Conservation (phyloP, 2,888 invertebrate genomes). For the Troides aeacus region DNA sequence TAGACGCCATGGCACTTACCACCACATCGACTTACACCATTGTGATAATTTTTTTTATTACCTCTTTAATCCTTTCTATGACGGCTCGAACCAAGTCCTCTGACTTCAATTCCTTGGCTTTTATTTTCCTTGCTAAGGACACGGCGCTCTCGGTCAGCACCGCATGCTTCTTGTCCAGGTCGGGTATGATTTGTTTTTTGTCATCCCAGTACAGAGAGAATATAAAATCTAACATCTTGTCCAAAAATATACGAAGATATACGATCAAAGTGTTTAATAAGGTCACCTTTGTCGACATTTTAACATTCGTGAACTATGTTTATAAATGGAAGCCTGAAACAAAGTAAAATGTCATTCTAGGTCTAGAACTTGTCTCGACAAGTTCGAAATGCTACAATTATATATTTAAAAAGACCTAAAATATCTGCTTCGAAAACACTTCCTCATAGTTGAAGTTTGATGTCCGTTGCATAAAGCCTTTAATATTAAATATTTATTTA, state of each 20-base stretch:
- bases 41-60: conserved; percentile 42
- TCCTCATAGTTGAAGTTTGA: no score
- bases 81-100: conserved; percentile 86
- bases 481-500: no score
- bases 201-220: conserved; percentile 68
- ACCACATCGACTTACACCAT: no score
- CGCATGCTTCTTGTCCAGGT: conserved; percentile 56
- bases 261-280: conserved; percentile 42
- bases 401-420: no score
- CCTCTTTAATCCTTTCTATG: conserved; percentile 87
- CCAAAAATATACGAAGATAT: conserved; percentile 53
- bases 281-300: conserved; percentile 20
- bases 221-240: conserved; percentile 62
- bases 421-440: no score
- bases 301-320: background rate
- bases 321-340: conserved; percentile 7
- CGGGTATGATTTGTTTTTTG: conserved; percentile 54
- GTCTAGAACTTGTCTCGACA: no score
- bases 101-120: conserved; percentile 81
- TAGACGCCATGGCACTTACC: no score
- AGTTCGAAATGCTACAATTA: no score
- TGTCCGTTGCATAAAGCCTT: no score
- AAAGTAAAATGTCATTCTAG: background rate
- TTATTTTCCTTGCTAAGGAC: conserved; percentile 84
- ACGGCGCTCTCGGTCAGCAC: conserved; percentile 82